Conservation (phyloP, 2,113 vertebrate genomes). For the Podarcis raffonei region DNA sequence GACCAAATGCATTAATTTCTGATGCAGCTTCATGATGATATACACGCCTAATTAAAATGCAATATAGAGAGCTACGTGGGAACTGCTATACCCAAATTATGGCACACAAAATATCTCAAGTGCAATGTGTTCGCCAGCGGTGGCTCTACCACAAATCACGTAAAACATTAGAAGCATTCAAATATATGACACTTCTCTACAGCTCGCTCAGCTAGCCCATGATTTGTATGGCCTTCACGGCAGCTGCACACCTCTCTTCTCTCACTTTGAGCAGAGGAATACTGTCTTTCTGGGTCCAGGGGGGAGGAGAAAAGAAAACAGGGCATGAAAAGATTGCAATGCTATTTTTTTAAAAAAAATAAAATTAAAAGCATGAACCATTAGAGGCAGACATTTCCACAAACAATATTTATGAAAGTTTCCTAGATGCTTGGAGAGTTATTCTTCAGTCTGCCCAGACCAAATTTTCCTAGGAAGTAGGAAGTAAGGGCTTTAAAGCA, state of each 20-base stretch:
- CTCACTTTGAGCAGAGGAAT: background rate
- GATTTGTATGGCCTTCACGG: background rate
- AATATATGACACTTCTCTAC: background rate
- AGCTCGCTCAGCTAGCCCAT: background rate
- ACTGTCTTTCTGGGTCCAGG: background rate
- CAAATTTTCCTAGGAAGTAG: slow-evolving; percentile 1
- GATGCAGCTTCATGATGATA: background rate
- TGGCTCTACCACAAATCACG: background rate
- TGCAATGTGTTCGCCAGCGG: background rate
- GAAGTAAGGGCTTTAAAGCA: slow-evolving; percentile 11
- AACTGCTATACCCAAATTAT: background rate
- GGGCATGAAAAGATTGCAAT: background rate
- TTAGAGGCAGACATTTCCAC: background rate
- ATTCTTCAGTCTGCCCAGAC: slow-evolving; percentile 1
- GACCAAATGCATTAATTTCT: background rate
- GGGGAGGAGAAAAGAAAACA: background rate
- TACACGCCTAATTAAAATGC: background rate
- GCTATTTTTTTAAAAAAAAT: background rate
- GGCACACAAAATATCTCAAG: background rate
- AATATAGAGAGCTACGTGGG: background rate
- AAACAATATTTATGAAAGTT: background rate
- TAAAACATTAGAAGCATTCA: background rate
- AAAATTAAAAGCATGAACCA: background rate
- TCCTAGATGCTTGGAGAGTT: background rate
- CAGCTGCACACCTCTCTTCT: background rate